Percentiles rank a stretch among this genome's conserved stretches.
These are phyloP conservation scores for Archivesica marissinica DNA, from an alignment of 1,140 invertebrate genomes.

Conservation along the genomic window DNA sequence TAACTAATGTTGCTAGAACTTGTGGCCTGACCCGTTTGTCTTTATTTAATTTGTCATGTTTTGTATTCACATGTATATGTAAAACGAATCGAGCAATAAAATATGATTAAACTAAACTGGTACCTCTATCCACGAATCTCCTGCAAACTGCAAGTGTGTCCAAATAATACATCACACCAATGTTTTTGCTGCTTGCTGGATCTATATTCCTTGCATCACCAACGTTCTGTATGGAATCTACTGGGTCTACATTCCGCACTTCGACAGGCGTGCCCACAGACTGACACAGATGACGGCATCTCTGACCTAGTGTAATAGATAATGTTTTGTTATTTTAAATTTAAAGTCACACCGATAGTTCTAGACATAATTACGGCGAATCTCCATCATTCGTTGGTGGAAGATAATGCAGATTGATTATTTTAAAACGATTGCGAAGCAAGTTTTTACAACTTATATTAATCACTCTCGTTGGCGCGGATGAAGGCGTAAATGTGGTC, in stretches of 20 bases:
- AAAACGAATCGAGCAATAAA: neutral
- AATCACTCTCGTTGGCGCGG: no score
- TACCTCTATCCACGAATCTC: neutral
- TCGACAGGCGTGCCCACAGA: neutral
- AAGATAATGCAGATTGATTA: no score
- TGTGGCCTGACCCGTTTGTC: neutral
- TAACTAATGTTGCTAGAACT: neutral
- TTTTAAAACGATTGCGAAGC: no score
- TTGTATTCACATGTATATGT: no score
- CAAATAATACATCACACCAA: neutral
- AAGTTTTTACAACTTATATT: no score
- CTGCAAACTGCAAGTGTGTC: conserved; percentile 14
- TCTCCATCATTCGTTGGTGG: no score
- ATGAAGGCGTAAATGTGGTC: no score
- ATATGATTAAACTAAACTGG: neutral
- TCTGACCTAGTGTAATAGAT: no score
- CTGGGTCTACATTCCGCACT: conserved; percentile 1
- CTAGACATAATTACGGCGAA: no score
- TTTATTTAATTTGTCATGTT: no score
- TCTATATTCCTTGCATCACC: conserved; percentile 7
- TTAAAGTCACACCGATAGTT: no score
- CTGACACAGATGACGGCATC: conserved; percentile 2
- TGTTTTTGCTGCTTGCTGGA: neutral
- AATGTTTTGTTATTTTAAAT: no score
- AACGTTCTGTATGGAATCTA: neutral